Evolutionary conservation across 2,113 vertebrate species (phyloP).

Genomic region (Notiomystis cincta): DNA sequence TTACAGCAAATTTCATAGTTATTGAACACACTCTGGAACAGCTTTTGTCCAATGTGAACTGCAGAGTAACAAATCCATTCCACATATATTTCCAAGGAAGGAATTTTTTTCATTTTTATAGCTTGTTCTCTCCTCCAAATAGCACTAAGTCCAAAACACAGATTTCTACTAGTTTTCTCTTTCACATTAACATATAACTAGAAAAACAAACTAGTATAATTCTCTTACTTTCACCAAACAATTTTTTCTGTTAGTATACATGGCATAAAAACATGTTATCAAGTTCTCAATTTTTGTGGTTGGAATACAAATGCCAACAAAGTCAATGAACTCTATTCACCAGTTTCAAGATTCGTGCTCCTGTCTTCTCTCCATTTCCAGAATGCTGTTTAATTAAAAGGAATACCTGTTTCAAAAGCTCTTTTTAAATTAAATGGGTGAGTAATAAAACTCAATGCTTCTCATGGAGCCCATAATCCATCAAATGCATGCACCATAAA

Average conservation of each 20-base stretch:
- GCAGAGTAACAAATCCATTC: neutral
- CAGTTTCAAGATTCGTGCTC: neutral
- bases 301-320: neutral
- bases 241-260: neutral
- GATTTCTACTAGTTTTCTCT: neutral
- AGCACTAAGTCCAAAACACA: neutral
- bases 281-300: neutral
- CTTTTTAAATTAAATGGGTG: neutral
- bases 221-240: neutral
- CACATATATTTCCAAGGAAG: neutral
- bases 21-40: neutral
- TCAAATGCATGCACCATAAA: neutral
- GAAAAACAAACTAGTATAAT: neutral
- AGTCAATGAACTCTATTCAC: neutral
- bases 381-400: neutral
- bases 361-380: neutral
- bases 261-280: neutral
- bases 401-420: neutral
- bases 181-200: neutral
- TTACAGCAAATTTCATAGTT: neutral
- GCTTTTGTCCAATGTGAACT: neutral
- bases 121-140: neutral
- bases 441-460: neutral
- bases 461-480: neutral
- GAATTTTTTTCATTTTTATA: neutral